Evolutionary conservation across 2,888 invertebrate species (phyloP).

Genomic region (Catocala sponsa): DNA sequence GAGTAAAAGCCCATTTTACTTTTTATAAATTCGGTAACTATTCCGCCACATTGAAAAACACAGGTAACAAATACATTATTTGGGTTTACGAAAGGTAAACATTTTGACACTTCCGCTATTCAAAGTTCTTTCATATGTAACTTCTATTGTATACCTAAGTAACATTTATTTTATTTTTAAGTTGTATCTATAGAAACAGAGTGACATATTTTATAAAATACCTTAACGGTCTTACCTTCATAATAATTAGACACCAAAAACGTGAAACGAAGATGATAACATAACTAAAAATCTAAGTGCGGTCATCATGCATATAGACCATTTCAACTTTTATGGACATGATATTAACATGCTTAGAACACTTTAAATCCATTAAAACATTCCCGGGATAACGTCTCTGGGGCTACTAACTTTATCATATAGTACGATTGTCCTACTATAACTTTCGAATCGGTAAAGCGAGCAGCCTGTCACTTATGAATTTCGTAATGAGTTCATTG

Average conservation of each 20-base stretch:
- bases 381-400: conserved; percentile 68
- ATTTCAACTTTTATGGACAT: conserved; percentile 68
- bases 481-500: conserved; percentile 69
- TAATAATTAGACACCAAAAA: conserved; percentile 15
- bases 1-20: not conserved
- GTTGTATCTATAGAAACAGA: too few relatives aligned
- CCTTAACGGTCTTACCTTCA: not conserved
- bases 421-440: conserved; percentile 62
- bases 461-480: conserved; percentile 58
- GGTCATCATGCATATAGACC: conserved; percentile 53
- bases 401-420: conserved; percentile 68
- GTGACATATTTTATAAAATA: not conserved
- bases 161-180: not conserved
- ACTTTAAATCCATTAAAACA: conserved; percentile 81
- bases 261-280: conserved; percentile 36
- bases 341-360: conserved; percentile 75
- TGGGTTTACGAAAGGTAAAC: conserved; percentile 44
- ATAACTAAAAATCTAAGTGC: conserved; percentile 42
- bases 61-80: conserved; percentile 41
- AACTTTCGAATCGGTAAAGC: conserved; percentile 65
- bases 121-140: conserved; percentile 33
- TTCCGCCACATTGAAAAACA: conserved; percentile 31
- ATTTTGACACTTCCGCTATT: conserved; percentile 56
- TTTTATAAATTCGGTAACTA: not conserved
- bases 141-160: conserved; percentile 17